Evolutionary conservation across 1,140 invertebrate genomes (phyloP).

Genomic region (Bombus affinis): DNA sequence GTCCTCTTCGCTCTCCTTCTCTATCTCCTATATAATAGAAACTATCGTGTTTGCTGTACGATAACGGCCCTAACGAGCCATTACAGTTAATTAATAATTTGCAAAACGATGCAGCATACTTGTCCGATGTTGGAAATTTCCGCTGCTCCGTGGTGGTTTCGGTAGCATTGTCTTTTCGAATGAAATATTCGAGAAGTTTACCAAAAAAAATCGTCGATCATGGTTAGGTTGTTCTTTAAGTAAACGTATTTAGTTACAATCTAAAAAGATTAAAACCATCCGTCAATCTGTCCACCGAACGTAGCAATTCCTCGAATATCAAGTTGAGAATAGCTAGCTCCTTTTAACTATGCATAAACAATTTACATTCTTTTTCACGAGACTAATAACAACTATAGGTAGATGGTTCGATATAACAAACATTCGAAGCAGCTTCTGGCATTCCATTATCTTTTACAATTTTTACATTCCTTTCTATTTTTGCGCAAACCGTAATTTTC

Average conservation of each 20-base stretch:
- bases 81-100: constrained; percentile 38
- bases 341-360: background rate
- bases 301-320: background rate
- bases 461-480: background rate
- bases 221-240: too few relatives aligned
- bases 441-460: background rate
- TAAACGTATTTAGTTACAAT: background rate
- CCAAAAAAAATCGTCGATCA: background rate
- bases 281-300: background rate
- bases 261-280: background rate
- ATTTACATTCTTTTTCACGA: background rate
- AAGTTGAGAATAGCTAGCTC: background rate
- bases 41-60: background rate
- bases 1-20: background rate
- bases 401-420: background rate
- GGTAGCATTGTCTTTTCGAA: too few relatives aligned
- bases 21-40: background rate
- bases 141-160: too few relatives aligned
- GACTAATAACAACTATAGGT: background rate
- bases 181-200: background rate
- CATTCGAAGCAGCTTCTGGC: background rate
- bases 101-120: background rate
- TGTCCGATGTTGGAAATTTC: background rate
- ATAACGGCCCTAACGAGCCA: background rate
- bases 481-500: background rate